These are phyloP conservation scores for Drosophila littoralis DNA, from an alignment of 1,140 invertebrate species.

Conservation along the genomic window DNA sequence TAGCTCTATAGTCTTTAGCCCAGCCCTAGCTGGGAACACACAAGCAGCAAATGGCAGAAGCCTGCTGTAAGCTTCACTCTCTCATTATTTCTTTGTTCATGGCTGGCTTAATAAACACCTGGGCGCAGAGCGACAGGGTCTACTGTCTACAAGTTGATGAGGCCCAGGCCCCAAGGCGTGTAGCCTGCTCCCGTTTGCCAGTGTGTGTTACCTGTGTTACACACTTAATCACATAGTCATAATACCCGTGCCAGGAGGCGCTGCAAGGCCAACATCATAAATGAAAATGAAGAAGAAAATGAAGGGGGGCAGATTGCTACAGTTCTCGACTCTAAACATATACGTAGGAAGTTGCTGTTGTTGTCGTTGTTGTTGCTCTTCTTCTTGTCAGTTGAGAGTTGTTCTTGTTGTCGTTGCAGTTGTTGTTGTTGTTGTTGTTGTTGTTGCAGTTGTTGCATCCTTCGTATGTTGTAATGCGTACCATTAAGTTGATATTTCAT, in stretches of 20 bases:
- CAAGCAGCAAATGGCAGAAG: no score
- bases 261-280: conserved; percentile 43
- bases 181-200: conserved; percentile 13
- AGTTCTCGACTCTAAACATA: conserved; percentile 2
- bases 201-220: conserved; percentile 33
- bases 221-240: conserved; percentile 53
- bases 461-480: conserved; percentile 44
- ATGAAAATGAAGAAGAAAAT: conserved; percentile 1
- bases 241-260: conserved; percentile 26
- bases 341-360: conserved; percentile 5
- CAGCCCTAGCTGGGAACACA: no score
- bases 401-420: no score
- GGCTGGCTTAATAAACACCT: conserved; percentile 29
- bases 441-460: conserved; percentile 23
- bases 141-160: conserved; percentile 24
- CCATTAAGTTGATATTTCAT: conserved; percentile 56
- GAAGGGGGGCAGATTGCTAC: conserved; percentile 1
- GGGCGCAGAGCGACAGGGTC: conserved; percentile 1
- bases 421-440: conserved; percentile 7
- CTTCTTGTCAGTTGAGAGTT: conserved; percentile 16
- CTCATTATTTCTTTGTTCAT: neutral
- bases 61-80: no score
- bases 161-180: conserved; percentile 14
- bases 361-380: neutral
- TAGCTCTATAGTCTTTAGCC: no score